These are phyloP conservation scores for Centrocercus urophasianus DNA, from an alignment of 2,113 vertebrate species.

Conservation along the genomic window DNA sequence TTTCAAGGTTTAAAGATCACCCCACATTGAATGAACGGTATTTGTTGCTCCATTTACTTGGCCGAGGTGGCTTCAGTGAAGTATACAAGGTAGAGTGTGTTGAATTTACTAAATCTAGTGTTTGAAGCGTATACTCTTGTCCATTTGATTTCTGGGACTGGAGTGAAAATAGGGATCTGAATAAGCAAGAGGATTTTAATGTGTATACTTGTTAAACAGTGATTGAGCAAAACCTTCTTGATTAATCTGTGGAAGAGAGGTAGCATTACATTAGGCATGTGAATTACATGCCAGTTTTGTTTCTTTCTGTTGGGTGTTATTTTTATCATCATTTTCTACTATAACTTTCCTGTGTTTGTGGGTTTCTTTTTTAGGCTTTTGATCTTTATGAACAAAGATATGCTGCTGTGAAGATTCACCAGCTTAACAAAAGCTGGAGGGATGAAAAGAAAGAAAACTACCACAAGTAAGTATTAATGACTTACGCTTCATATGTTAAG, in stretches of 20 bases:
- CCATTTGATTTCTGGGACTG: fast-evolving
- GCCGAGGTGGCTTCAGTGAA: conserved; percentile 99
- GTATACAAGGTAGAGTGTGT: conserved; percentile 91
- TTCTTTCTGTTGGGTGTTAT: not conserved
- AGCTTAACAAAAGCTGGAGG: conserved; percentile 99
- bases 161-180: not conserved
- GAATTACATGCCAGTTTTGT: not conserved
- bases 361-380: conserved; percentile 87
- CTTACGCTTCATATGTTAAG: conserved; percentile 36
- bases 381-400: conserved; percentile 99
- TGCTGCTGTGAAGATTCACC: conserved; percentile 99
- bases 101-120: conserved; percentile 3
- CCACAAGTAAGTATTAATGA: conserved; percentile 90
- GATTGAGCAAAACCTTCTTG: not conserved
- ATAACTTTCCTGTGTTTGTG: conserved; percentile 30
- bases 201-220: not conserved
- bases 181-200: not conserved
- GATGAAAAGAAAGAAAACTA: conserved; percentile 99
- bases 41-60: conserved; percentile 95
- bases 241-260: not conserved
- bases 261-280: not conserved
- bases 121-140: not conserved
- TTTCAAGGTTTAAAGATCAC: conserved; percentile 96
- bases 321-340: conserved; percentile 35
- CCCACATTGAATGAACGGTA: conserved; percentile 98